A percentile compares a stretch with the other conserved stretches of the same genome.
These are phyloP conservation scores for Idaea aversata DNA, from an alignment of 2,888 invertebrate species.

Conservation along the genomic window DNA sequence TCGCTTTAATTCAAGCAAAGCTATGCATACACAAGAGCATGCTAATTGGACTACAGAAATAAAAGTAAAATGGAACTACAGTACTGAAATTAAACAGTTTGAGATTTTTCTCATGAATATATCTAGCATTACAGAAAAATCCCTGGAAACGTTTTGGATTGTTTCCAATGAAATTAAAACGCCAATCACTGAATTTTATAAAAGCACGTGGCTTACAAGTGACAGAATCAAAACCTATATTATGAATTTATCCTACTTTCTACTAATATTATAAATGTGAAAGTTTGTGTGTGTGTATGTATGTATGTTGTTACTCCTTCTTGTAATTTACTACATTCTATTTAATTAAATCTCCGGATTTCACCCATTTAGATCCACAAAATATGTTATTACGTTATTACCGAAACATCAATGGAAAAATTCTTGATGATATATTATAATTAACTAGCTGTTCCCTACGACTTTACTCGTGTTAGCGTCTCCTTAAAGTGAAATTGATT, in stretches of 20 bases:
- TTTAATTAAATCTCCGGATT: neutral
- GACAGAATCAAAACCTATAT: neutral
- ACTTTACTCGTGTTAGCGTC: too few species aligned
- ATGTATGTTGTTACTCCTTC: too few species aligned
- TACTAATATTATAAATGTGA: too few species aligned
- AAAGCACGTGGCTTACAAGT: neutral
- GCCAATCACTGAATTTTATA: neutral
- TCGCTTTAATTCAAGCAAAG: neutral
- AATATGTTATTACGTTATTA: neutral
- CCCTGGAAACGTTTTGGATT: neutral
- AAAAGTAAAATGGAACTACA: neutral
- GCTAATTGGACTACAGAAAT: neutral
- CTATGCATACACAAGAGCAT: neutral
- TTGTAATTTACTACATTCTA: neutral
- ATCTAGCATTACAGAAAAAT: neutral
- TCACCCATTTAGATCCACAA: neutral
- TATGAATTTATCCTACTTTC: too few species aligned
- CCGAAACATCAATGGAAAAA: neutral
- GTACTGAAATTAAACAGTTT: neutral
- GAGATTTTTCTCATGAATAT: neutral
- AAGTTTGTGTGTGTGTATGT: too few species aligned
- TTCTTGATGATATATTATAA: neutral
- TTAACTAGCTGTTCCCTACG: neutral
- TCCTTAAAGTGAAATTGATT: too few species aligned
- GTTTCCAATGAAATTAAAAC: neutral